phyloP scores from a whole-genome alignment of 2,888 invertebrate genomes.

The Euplexia lucipara region DNA sequence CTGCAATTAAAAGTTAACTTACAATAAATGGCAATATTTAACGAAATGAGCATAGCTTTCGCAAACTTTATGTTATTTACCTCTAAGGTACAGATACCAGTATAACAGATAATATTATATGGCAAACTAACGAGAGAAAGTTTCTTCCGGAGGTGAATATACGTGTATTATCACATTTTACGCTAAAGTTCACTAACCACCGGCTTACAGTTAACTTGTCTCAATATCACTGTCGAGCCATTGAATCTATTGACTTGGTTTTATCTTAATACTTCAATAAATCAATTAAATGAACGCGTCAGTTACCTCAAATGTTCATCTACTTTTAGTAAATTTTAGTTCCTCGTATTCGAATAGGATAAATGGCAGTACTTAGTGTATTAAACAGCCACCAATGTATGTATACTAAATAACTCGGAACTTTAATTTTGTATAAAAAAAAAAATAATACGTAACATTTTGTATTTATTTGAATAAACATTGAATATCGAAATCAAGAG shows the following conservation, averaged over 20 bases:
- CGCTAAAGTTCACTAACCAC: constrained; percentile 36
- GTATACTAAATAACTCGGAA: too few relatives aligned
- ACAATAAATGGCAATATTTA: too few relatives aligned
- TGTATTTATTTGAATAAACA: constrained; percentile 1
- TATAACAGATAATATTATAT: neutral
- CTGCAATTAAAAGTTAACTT: too few relatives aligned
- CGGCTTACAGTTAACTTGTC: constrained; percentile 17
- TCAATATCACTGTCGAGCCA: constrained; percentile 13
- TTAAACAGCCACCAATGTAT: too few relatives aligned
- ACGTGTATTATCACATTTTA: constrained; percentile 37
- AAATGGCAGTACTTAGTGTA: too few relatives aligned
- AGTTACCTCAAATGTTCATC: too few relatives aligned
- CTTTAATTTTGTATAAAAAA: neutral
- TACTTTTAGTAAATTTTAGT: too few relatives aligned
- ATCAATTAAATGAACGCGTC: neutral
- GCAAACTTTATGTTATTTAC: neutral
- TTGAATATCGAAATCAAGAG: neutral
- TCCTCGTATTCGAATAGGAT: too few relatives aligned
- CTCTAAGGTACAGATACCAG: neutral
- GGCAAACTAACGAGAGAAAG: constrained; percentile 45
- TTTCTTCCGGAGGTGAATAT: constrained; percentile 25
- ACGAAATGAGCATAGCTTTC: too few relatives aligned
- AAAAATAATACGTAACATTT: neutral
- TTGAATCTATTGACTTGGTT: constrained; percentile 1
- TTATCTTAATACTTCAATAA: constrained; percentile 6